Evolutionary conservation across 2,888 invertebrate genomes (phyloP).

Genomic region (Digitonthophagus gazella): DNA sequence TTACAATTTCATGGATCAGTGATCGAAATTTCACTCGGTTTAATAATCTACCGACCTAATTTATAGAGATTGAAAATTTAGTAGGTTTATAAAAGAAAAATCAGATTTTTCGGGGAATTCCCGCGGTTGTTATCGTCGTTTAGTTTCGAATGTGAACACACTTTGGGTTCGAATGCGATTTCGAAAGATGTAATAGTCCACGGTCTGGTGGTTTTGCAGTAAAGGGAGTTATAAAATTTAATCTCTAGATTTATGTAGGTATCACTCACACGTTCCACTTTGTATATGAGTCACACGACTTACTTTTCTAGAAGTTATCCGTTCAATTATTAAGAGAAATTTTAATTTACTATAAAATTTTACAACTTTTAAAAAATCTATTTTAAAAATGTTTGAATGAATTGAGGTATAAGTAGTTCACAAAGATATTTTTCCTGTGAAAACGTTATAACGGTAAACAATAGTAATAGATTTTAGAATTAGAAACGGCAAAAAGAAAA

Average conservation of each 20-base stretch:
- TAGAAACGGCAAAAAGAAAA: neutral
- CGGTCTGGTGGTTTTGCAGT: neutral
- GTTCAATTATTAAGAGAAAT: too few species aligned
- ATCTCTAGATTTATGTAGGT: neutral
- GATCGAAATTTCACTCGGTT: neutral
- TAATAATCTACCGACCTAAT: neutral
- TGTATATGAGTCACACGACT: neutral
- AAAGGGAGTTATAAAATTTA: neutral
- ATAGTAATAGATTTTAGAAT: too few species aligned
- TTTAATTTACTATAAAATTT: too few species aligned
- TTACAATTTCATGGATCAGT: neutral
- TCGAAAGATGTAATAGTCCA: neutral
- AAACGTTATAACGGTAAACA: too few species aligned
- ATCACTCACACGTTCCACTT: neutral
- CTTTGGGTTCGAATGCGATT: neutral
- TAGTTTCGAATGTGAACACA: neutral
- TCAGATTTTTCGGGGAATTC: neutral
- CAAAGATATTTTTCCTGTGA: too few species aligned
- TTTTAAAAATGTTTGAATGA: too few species aligned
- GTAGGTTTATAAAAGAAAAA: neutral
- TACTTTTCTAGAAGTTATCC: neutral
- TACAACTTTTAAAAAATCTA: too few species aligned
- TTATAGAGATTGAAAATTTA: neutral
- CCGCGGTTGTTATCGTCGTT: neutral
- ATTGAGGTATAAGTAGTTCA: too few species aligned